Percentiles rank a stretch among this genome's conserved stretches.
phyloP scores from a whole-genome alignment of 37 sponge, comb jelly and placozoan genomes.

The Cladorhizidae sp. region DNA sequence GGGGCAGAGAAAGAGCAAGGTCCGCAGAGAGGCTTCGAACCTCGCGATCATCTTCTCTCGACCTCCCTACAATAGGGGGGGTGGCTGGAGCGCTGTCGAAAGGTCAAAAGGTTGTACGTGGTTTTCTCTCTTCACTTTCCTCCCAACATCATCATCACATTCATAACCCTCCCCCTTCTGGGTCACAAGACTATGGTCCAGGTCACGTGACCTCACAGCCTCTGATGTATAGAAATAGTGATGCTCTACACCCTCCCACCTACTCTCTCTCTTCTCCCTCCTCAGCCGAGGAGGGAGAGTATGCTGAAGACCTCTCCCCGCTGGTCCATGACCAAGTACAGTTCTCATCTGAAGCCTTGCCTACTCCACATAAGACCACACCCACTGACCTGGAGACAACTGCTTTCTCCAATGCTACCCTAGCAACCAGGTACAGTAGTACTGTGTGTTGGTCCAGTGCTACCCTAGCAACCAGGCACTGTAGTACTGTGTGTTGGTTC shows the following conservation, averaged over 20 bases:
- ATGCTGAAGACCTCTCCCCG: background rate
- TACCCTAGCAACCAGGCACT: no score
- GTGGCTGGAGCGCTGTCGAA: constrained; percentile 5
- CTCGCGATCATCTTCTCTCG: background rate
- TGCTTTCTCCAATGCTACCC: background rate
- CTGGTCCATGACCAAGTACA: background rate
- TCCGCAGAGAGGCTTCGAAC: background rate
- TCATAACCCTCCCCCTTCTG: background rate
- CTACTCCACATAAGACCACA: background rate
- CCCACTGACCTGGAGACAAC: constrained; percentile 1
- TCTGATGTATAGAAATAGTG: background rate
- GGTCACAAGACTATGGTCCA: background rate
- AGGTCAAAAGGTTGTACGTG: background rate
- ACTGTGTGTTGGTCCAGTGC: no score
- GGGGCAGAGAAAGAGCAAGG: no score
- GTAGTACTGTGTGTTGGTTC: no score
- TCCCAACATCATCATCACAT: background rate
- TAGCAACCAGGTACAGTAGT: background rate
- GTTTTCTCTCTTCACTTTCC: constrained; percentile 5
- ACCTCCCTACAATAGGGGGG: background rate
- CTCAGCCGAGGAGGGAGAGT: background rate
- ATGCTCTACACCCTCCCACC: background rate
- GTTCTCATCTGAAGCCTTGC: no score
- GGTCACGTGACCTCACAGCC: background rate
- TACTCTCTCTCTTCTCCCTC: background rate